Evolutionary conservation across 2,888 invertebrate species (phyloP).

Genomic region (Ormyrus nitidulus): DNA sequence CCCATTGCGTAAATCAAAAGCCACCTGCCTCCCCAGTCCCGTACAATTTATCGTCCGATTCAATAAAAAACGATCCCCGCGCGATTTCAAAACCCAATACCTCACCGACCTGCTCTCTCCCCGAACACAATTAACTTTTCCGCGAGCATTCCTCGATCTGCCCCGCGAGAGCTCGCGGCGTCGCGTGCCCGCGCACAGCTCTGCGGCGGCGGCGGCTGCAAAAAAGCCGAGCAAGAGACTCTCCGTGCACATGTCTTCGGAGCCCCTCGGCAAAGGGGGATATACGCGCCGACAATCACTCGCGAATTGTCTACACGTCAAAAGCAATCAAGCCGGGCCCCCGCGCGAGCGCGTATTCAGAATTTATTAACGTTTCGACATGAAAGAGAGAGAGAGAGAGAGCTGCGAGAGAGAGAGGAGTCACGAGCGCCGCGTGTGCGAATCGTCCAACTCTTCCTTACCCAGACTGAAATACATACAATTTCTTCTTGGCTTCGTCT

Average conservation of each 20-base stretch:
- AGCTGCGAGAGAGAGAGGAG: conserved; percentile 3
- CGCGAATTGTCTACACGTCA: conserved; percentile 69
- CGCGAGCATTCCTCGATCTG: not conserved
- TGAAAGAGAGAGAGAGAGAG: conserved; percentile 7
- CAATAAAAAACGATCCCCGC: too few relatives aligned
- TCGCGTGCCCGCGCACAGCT: not conserved
- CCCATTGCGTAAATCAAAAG: too few relatives aligned
- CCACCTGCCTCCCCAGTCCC: too few relatives aligned
- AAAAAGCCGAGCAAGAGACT: not conserved
- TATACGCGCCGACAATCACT: conserved; percentile 65
- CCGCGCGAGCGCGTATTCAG: conserved; percentile 61
- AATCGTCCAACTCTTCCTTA: conserved; percentile 33
- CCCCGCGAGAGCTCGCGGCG: too few relatives aligned
- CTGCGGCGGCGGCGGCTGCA: not conserved
- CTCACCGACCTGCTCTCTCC: too few relatives aligned
- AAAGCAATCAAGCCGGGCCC: conserved; percentile 63
- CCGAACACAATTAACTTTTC: conserved; percentile 19
- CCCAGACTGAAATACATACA: conserved; percentile 18
- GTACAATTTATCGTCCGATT: too few relatives aligned
- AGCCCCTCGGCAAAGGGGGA: not conserved
- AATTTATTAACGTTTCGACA: conserved; percentile 64
- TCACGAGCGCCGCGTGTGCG: conserved; percentile 46
- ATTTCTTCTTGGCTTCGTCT: not conserved
- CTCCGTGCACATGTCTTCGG: conserved; percentile 1
- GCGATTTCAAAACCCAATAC: too few relatives aligned